Conservation (phyloP, 2,888 invertebrate species). For the Hybos culiciformis region DNA sequence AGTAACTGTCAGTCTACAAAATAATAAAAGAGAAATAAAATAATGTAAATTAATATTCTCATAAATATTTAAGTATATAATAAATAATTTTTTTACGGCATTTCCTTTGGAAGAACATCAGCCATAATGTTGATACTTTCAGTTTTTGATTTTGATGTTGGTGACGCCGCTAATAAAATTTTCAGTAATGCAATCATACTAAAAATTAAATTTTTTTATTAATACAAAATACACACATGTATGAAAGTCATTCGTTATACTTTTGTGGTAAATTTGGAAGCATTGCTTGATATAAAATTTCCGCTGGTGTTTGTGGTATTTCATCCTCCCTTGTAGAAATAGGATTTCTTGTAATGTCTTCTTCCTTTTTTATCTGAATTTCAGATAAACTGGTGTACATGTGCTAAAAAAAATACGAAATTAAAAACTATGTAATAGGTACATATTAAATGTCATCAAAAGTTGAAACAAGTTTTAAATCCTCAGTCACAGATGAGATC, state of each 20-base stretch:
- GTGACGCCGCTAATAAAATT: constrained; percentile 91
- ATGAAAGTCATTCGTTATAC: too few species aligned
- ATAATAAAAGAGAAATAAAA: constrained; percentile 4
- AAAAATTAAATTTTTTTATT: too few species aligned
- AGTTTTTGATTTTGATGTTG: constrained; percentile 96
- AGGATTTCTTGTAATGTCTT: constrained; percentile 82
- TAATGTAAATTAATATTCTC: constrained; percentile 8
- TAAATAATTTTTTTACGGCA: constrained; percentile 55
- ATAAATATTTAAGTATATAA: too few species aligned
- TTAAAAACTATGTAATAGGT: background rate
- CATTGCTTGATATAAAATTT: constrained; percentile 87
- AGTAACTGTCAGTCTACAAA: constrained; percentile 65
- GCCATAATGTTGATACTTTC: constrained; percentile 98
- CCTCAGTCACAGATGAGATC: too few species aligned
- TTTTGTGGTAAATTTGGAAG: constrained; percentile 92
- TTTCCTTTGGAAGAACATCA: constrained; percentile 93
- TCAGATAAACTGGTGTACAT: constrained; percentile 90
- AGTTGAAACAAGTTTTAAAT: too few species aligned
- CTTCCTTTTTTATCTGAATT: constrained; percentile 79
- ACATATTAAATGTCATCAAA: too few species aligned
- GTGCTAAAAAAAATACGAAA: constrained; percentile 44
- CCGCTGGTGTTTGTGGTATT: constrained; percentile 68
- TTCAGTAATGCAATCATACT: constrained; percentile 94
- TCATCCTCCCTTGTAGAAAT: constrained; percentile 71
- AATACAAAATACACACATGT: too few species aligned